These are phyloP conservation scores for Trimorus sp. DNA, from an alignment of 2,888 invertebrate species.

Conservation along the genomic window DNA sequence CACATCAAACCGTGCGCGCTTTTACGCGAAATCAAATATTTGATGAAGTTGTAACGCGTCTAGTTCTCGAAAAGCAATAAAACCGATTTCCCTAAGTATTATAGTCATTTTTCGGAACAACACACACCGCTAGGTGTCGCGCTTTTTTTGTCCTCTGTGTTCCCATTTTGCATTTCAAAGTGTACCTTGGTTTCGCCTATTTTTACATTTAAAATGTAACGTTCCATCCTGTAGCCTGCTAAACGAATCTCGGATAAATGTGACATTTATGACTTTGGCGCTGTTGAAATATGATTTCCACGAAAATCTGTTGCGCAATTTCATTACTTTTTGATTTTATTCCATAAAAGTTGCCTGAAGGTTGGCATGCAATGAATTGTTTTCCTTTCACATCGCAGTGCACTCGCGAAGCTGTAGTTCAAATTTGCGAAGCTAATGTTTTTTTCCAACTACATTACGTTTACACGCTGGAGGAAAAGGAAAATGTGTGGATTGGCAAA, in stretches of 20 bases:
- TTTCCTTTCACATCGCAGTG: no score
- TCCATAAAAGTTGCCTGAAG: no score
- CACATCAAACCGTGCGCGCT: constrained; percentile 25
- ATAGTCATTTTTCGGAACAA: constrained; percentile 15
- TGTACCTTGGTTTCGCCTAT: constrained; percentile 5
- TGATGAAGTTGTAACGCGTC: constrained; percentile 41
- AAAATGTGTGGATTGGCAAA: no score
- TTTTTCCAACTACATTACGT: no score
- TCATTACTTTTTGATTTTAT: no score
- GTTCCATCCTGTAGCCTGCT: constrained; percentile 1
- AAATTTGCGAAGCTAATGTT: no score
- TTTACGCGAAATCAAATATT: constrained; percentile 40
- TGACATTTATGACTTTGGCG: no score
- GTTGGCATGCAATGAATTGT: no score
- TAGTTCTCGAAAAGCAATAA: constrained; percentile 30
- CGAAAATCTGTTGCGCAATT: no score
- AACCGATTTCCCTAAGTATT: constrained; percentile 16
- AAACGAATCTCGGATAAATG: constrained; percentile 6
- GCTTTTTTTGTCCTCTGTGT: constrained; percentile 4
- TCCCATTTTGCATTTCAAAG: constrained; percentile 32
- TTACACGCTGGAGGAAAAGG: no score
- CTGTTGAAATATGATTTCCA: no score
- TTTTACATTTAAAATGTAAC: constrained; percentile 22
- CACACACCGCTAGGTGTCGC: constrained; percentile 1
- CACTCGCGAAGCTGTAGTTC: no score